phyloP scores from a whole-genome alignment of 2,888 invertebrate species.

The Conomelus anceps region DNA sequence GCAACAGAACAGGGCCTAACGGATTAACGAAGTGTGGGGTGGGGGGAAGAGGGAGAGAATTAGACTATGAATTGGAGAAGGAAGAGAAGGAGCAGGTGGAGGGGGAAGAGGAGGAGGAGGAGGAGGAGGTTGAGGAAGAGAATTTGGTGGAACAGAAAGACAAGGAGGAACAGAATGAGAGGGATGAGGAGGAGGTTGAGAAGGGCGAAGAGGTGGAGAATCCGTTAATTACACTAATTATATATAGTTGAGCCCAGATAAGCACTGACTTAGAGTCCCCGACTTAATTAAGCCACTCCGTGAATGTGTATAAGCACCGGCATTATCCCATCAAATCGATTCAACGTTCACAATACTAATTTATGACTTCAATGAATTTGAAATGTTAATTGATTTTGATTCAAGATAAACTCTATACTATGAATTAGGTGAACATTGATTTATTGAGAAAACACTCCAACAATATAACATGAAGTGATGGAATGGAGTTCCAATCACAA shows the following conservation, averaged over 20 bases:
- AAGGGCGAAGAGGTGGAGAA: background rate
- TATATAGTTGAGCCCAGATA: background rate
- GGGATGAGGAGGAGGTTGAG: background rate
- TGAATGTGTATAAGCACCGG: background rate
- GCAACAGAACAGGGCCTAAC: no score
- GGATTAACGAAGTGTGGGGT: no score
- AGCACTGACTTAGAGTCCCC: background rate
- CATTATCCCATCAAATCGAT: background rate
- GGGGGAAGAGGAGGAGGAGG: background rate
- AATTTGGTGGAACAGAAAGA: no score
- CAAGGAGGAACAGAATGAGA: background rate
- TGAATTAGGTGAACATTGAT: no score
- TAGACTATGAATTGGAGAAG: background rate
- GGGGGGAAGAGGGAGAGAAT: no score
- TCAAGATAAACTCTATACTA: no score
- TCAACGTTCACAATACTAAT: background rate
- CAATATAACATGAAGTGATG: no score
- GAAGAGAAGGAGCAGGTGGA: background rate
- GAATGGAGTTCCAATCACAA: no score
- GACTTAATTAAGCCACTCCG: background rate
- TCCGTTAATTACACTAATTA: background rate
- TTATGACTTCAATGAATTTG: background rate
- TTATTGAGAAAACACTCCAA: no score
- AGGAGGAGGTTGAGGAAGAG: background rate
- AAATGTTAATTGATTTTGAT: background rate